Conservation (phyloP, 2,113 vertebrate genomes). For the Istiophorus platypterus region DNA sequence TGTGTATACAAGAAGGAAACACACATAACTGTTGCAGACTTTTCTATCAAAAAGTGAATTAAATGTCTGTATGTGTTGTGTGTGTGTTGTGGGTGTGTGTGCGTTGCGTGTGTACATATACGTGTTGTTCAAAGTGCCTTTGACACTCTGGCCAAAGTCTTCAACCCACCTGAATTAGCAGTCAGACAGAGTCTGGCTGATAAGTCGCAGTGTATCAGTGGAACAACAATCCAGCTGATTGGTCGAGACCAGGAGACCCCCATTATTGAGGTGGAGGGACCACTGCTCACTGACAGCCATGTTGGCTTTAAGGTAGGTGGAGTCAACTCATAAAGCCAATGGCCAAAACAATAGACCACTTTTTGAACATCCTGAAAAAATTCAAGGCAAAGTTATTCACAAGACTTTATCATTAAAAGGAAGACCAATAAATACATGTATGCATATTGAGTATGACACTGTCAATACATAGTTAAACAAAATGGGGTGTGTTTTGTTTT, state of each 20-base stretch:
- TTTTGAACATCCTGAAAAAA: no score
- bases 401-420: no score
- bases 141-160: conserved; percentile 98
- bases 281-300: conserved; percentile 96
- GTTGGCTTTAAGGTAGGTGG: conserved; percentile 93
- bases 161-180: conserved; percentile 89
- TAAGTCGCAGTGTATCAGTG: conserved; percentile 86
- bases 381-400: no score
- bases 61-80: not conserved
- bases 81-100: no score
- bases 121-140: conserved; percentile 89
- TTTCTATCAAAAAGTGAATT: not conserved
- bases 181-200: conserved; percentile 85
- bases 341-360: not conserved
- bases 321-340: not conserved
- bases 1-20: no score
- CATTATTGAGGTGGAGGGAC: conserved; percentile 98
- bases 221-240: conserved; percentile 95
- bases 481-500: no score
- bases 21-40: not conserved
- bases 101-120: conserved; percentile 14
- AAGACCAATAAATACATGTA: no score
- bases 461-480: no score
- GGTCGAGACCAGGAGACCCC: conserved; percentile 96
- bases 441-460: no score